Evolutionary conservation across 2,888 invertebrate genomes (phyloP), one percentile per base, ranked within the genome.

Genomic region (Erynnis tages): DNA sequence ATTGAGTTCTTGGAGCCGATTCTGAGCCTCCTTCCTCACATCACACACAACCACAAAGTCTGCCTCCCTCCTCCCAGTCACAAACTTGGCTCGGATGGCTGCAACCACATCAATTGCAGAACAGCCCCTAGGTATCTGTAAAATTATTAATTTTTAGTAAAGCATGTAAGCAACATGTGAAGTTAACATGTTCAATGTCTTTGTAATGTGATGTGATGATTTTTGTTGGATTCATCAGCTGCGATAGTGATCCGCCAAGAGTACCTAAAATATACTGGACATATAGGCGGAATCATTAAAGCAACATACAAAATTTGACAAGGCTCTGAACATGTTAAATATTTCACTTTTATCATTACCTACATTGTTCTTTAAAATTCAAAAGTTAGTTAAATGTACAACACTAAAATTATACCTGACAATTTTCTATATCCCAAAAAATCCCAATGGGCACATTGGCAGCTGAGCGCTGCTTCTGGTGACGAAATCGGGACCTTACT

Each of bases 341-440:
- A n/a, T n/a, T n/a, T n/a, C n/a, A n/a, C n/a, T n/a, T n/a, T n/a
- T n/a, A n/a, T n/a, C n/a, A n/a, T n/a, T n/a, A n/a, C n/a, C n/a
- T n/a, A n/a, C n/a, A n/a, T n/a, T n/a, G n/a, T n/a, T n/a, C n/a
- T n/a, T n/a, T n/a, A n/a, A n/a, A n/a, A n/a, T n/a, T n/a, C n/a
- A n/a, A n/a, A n/a, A n/a, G n/a, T n/a, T n/a, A n/a, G n/a, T n/a
- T n/a, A n/a, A n/a, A n/a, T n/a, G n/a, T n/a, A n/a, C n/a, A n/a
- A n/a, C n/a, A n/a, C n/a, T n/a, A n/a, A n/a, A n/a, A n/a, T n/a
- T n/a, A 35, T 79, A 93, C 93, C 80, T 94, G 93, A 77, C 96
- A 96, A 79, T 97, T 97, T 87, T 97, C 96, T 69, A 97, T 97
- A 76, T 97, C 97, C 97, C 97, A 97, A 82, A 96, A 97, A 60